A percentile compares a stretch with the other conserved stretches of the same genome.
phyloP scores from a whole-genome alignment of 2,888 invertebrate species.

The Tipula helvola region DNA sequence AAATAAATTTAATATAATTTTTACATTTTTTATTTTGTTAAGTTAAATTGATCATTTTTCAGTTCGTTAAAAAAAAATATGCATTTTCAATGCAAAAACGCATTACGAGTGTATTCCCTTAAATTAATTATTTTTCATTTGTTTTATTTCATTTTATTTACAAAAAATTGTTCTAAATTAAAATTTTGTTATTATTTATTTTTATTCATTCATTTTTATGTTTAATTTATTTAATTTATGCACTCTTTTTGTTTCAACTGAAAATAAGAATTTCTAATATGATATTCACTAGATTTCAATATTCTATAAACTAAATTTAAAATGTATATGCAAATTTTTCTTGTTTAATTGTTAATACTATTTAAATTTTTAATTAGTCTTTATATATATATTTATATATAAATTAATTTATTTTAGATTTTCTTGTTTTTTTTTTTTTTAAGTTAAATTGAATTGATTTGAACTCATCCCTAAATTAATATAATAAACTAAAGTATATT shows the following conservation, averaged over 20 bases:
- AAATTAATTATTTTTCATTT: neutral
- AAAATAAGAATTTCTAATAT: neutral
- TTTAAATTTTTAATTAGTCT: neutral
- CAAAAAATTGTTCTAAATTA: neutral
- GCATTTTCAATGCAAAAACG: neutral
- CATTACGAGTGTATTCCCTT: neutral
- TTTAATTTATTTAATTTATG: neutral
- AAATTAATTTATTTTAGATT: neutral
- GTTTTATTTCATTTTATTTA: neutral
- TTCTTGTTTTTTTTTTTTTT: neutral
- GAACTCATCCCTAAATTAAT: neutral
- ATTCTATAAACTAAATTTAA: neutral
- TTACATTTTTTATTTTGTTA: neutral
- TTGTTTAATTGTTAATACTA: neutral
- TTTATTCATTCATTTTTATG: neutral
- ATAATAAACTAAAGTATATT: neutral
- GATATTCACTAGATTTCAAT: slow-evolving; percentile 4
- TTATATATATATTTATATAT: neutral
- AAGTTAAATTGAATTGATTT: neutral
- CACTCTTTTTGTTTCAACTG: neutral
- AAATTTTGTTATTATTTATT: neutral
- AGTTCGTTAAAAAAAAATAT: neutral
- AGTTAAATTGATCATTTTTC: neutral
- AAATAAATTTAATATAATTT: neutral
- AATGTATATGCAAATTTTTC: neutral